phyloP scores from a whole-genome alignment of 2,113 vertebrate genomes.

The Pseudorhombus dupliciocellatus region DNA sequence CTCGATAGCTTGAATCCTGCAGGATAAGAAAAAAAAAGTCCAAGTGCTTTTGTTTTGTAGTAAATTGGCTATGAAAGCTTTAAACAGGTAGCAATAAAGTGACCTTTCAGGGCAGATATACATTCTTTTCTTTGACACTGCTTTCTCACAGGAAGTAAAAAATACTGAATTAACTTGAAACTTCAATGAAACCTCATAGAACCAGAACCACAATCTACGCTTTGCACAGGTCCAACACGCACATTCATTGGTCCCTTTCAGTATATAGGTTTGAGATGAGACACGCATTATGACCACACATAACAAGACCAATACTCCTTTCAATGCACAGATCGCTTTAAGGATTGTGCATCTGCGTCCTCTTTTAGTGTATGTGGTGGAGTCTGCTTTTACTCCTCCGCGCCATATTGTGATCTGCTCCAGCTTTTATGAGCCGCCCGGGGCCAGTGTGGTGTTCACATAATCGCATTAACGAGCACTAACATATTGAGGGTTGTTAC shows the following conservation, averaged over 20 bases:
- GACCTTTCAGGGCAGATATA: neutral
- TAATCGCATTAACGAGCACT: slow-evolving; percentile 14
- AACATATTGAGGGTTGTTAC: slow-evolving; percentile 12
- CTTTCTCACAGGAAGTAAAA: neutral
- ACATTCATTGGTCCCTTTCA: neutral
- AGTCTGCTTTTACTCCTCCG: slow-evolving; percentile 3
- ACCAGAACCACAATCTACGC: neutral
- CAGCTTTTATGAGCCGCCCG: slow-evolving; percentile 14
- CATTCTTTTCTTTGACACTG: neutral
- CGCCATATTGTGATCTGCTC: slow-evolving; percentile 1
- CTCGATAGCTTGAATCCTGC: too few relatives aligned
- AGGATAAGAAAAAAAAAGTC: too few relatives aligned
- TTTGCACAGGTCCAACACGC: neutral
- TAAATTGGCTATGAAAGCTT: neutral
- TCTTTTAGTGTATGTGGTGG: neutral
- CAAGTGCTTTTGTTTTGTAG: neutral
- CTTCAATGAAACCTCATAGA: neutral
- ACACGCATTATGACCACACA: neutral
- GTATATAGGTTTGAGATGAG: neutral
- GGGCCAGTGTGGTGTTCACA: neutral
- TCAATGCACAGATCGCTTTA: neutral
- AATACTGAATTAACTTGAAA: neutral
- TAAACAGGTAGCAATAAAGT: too few relatives aligned
- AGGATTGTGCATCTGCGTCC: neutral
- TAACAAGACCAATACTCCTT: neutral